Evolutionary conservation across 1,140 invertebrate genomes (phyloP), one percentile per base, ranked within the genome.

Genomic region (Agrilus planipennis): DNA sequence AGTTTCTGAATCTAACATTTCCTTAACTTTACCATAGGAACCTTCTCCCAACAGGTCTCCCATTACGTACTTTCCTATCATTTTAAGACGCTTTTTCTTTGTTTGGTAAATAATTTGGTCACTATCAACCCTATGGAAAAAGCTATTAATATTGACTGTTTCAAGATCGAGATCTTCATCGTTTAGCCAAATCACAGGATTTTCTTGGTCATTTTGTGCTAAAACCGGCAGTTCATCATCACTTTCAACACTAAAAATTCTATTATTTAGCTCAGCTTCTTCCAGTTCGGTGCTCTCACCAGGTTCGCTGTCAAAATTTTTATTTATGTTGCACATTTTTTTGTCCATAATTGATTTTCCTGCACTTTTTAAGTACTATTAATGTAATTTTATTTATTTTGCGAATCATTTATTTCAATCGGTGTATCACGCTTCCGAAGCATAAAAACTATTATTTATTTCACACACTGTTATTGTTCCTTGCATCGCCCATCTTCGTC

Each of bases 51-150:
- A 69, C 29, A 92, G 67, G 67, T 96, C 92, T 19, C 95, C 95
- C 83, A 98, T 92, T 3, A 99, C 81, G 72, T 99, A 99, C 68
- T 88, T 87, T 4, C 88, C 89, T 43, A 96, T 81, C 65, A 93
- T 79, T 75, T 96, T 95, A 52, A 87, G 87, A 65, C 79, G 79
- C 66, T 89, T 86, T 60, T 88, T 89, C 55, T 87, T 84, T 42
- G 80, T 79, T 64, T 89, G 81, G 64, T 95, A 94, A 51, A 95
- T 87, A 55, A 95, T 88, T 70, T 95, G 85, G 63, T 89, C 80
- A 36, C 89, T 93, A 63, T 93, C 85, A 34, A 95, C 87, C 60
- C 89, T 77, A 68, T 91, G 87, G 64, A 92, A 91, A 65, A 91
- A 84, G 66, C 83, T 77, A 55, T 81, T 79, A 53, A 80, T 77